Conservation (phyloP, 2,113 vertebrate species). For the Salminus brasiliensis region DNA sequence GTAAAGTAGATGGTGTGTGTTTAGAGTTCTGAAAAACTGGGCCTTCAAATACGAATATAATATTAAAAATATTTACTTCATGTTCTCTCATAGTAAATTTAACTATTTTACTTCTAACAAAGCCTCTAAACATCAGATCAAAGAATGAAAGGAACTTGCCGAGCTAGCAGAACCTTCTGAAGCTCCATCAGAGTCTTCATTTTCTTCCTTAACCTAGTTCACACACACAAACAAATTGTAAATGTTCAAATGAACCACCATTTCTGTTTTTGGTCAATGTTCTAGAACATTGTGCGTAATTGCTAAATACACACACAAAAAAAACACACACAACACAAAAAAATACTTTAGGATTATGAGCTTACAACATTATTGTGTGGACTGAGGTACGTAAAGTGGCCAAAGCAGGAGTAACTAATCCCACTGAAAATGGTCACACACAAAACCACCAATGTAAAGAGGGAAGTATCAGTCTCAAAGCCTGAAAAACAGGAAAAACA, state of each 20-base stretch:
- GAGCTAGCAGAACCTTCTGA: slow-evolving; percentile 45
- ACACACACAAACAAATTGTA: neutral
- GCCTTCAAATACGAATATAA: too few species aligned
- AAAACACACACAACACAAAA: neutral
- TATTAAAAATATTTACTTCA: too few species aligned
- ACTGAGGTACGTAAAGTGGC: slow-evolving; percentile 88
- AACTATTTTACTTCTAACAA: too few species aligned
- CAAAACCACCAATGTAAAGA: slow-evolving; percentile 88
- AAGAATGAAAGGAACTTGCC: slow-evolving; percentile 52
- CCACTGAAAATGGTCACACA: slow-evolving; percentile 81
- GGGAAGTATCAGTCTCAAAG: slow-evolving; percentile 80
- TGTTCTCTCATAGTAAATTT: too few species aligned
- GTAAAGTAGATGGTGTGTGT: too few species aligned
- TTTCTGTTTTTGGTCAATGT: neutral
- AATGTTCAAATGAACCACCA: neutral
- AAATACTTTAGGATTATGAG: neutral
- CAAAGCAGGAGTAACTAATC: slow-evolving; percentile 86
- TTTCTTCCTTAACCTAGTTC: slow-evolving; percentile 67
- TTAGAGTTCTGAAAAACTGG: too few species aligned
- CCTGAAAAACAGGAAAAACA: slow-evolving; percentile 72
- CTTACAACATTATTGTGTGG: slow-evolving; percentile 88
- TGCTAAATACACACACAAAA: too few species aligned
- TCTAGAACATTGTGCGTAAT: too few species aligned
- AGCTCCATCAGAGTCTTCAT: slow-evolving; percentile 55
- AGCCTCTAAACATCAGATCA: neutral